phyloP scores from a whole-genome alignment of 2,797 vertebrate genomes.

The Holocentrus rufus region DNA sequence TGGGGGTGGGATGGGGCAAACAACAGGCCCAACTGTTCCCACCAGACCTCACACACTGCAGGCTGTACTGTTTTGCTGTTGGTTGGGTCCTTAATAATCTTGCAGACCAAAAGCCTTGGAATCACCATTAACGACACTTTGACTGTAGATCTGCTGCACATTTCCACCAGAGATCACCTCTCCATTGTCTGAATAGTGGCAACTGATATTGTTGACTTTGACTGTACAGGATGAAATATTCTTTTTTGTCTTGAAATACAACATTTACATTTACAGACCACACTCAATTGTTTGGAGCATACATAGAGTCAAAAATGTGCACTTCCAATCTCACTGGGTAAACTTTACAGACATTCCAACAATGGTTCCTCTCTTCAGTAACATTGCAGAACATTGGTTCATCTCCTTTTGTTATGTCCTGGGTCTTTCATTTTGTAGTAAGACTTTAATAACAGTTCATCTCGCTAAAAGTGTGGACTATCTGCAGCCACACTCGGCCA shows the following conservation, averaged over 20 bases:
- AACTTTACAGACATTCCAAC: conserved; percentile 34
- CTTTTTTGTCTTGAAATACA: conserved; percentile 79
- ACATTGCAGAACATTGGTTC: conserved; percentile 1
- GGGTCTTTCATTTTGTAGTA: conserved; percentile 44
- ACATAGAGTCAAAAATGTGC: conserved; percentile 29
- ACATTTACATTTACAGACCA: conserved; percentile 81
- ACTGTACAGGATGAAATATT: conserved; percentile 80
- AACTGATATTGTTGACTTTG: conserved; percentile 20
- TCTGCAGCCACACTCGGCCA: conserved; percentile 98
- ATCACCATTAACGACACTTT: conserved; percentile 21
- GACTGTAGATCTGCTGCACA: conserved; percentile 23
- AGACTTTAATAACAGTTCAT: conserved; percentile 58
- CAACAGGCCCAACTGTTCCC: conserved; percentile 68
- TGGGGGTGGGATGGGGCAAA: conserved; percentile 64
- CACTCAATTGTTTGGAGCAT: conserved; percentile 19
- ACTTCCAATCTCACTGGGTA: conserved; percentile 39
- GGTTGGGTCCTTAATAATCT: conserved; percentile 36
- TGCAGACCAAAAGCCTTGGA: conserved; percentile 29
- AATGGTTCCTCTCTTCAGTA: conserved; percentile 19
- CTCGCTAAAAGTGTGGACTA: conserved; percentile 77
- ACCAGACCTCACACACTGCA: conserved; percentile 46
- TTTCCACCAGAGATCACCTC: conserved; percentile 13
- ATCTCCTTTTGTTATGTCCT: conserved; percentile 37
- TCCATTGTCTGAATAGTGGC: conserved; percentile 15
- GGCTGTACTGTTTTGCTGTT: conserved; percentile 21